Evolutionary conservation across 2,888 invertebrate species (phyloP), one percentile per base, ranked within the genome.

Genomic region (Busseola fusca): DNA sequence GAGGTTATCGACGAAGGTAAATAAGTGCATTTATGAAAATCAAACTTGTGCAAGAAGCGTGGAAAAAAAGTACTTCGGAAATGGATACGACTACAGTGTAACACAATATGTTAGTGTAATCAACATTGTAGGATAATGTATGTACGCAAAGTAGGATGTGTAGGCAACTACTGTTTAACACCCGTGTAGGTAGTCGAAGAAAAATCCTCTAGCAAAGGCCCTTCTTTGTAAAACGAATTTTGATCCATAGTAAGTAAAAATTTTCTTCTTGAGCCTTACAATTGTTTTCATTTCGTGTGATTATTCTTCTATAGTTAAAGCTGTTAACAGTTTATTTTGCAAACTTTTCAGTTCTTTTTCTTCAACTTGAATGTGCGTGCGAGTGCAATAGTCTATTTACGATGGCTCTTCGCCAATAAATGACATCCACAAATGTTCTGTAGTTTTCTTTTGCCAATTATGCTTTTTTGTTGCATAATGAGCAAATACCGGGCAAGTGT

Each of bases 391-490:
- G 60, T 58, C 62, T 81, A 72, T 71, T 74, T 76, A 66, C 63
- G 73, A 72, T 74, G 69, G 68, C 65, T 76, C 84, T 81, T 76
- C 71, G 82, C 84, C 82, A 90, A 91, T 95, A 95, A 95, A 95
- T 95, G 95, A 95, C 95, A 94, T 90, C 95, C 94, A 94, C 89
- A 90, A 89, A 85, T 89, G 85, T 86, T 89, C 72, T 84, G 71
- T 81, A 72, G 50, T 72, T 73, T 62, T 21, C 73, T 78, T 87
- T 93, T 95, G 95, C 95, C 95, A 95, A 95, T 95, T 95, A 95
- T 95, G 95, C 94, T 85, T 89, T 91, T 91, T 87, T 87, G 78
- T 89, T 87, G 95, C 95, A 94, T 94, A 94, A 96, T 95, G 95
- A 95, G 95, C 95, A 94, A 95, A 95, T 95, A 96, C 95, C 90